Conservation (phyloP, 2,888 invertebrate genomes). For the Watsonalla binaria region DNA sequence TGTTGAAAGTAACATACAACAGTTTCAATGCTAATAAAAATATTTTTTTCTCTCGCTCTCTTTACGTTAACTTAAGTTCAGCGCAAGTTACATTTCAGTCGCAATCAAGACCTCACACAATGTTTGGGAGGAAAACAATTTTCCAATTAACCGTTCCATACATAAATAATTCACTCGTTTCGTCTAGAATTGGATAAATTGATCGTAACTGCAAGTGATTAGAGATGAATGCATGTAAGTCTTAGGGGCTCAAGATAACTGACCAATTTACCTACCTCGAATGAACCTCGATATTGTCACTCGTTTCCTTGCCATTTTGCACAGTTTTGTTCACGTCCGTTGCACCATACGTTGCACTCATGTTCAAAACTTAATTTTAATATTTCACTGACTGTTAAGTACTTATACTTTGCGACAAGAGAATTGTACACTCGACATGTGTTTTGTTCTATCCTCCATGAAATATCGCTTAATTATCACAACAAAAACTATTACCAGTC, state of each 20-base stretch:
- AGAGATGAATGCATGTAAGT: constrained; percentile 26
- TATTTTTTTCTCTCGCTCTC: too few relatives aligned
- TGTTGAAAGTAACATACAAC: too few relatives aligned
- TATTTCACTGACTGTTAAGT: neutral
- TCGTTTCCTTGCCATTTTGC: constrained; percentile 40
- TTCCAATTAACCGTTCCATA: constrained; percentile 31
- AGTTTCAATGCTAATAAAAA: too few relatives aligned
- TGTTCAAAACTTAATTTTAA: constrained; percentile 20
- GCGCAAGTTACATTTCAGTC: too few relatives aligned
- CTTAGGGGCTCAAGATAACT: constrained; percentile 11
- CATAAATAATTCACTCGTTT: constrained; percentile 35
- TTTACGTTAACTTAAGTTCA: too few relatives aligned
- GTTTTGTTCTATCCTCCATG: neutral
- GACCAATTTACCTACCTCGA: constrained; percentile 58
- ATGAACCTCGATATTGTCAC: constrained; percentile 37
- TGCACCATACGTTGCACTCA: constrained; percentile 64
- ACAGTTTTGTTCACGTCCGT: constrained; percentile 43
- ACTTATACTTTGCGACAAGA: neutral
- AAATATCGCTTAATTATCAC: neutral
- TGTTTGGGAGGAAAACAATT: constrained; percentile 17
- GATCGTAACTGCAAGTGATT: constrained; percentile 29
- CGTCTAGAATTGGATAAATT: constrained; percentile 49
- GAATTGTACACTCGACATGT: neutral
- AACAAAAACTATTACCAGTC: neutral
- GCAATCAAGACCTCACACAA: too few relatives aligned